A percentile compares a stretch with the other conserved stretches of the same genome.
These are phyloP conservation scores for Anoplophora glabripennis DNA, from an alignment of 1,140 invertebrate species.

Conservation along the genomic window DNA sequence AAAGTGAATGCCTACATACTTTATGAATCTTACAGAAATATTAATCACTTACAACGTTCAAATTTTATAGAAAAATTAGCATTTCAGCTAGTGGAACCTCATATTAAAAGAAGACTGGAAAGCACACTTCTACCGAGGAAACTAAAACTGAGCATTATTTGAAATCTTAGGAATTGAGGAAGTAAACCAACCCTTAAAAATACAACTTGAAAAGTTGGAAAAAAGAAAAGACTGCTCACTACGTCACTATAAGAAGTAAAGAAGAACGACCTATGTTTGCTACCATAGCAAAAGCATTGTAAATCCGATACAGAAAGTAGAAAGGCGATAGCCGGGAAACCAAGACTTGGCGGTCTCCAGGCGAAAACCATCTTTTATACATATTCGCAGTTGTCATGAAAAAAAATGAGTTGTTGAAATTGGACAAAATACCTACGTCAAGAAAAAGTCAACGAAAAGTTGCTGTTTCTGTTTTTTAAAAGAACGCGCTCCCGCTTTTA, in stretches of 20 bases:
- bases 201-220: background rate
- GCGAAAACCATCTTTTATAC: too few relatives aligned
- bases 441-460: too few relatives aligned
- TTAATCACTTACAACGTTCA: background rate
- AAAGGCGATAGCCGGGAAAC: too few relatives aligned
- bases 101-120: background rate
- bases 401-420: too few relatives aligned
- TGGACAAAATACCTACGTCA: too few relatives aligned
- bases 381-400: too few relatives aligned
- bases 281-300: too few relatives aligned
- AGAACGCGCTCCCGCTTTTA: too few relatives aligned
- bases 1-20: background rate
- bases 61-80: constrained; percentile 5
- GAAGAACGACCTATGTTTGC: too few relatives aligned
- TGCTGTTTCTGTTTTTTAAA: too few relatives aligned
- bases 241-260: constrained; percentile 9
- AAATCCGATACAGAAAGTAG: too few relatives aligned
- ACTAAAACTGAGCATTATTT: constrained; percentile 9
- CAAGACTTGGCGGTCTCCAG: too few relatives aligned
- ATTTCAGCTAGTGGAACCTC: constrained; percentile 1
- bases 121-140: constrained; percentile 1
- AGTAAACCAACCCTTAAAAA: background rate
- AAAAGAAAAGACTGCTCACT: constrained; percentile 11
- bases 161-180: constrained; percentile 7
- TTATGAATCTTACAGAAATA: background rate